Evolutionary conservation across 2,888 invertebrate species (phyloP), one percentile per base, ranked within the genome.

Genomic region (Diploptera punctata): DNA sequence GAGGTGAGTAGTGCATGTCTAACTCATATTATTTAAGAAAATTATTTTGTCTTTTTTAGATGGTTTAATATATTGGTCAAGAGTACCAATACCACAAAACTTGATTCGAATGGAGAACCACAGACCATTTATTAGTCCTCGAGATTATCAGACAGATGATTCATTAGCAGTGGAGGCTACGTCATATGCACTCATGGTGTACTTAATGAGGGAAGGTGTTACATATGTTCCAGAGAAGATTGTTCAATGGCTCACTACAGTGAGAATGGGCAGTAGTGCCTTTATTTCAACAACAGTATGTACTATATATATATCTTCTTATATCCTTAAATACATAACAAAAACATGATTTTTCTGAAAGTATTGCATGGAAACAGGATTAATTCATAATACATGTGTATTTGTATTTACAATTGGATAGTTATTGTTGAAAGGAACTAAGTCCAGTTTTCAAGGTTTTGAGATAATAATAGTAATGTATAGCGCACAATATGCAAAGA

Each of bases 151-250:
- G 67, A 80, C 79, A 71, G 80, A 81, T 74, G 87, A 87, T 76
- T 84, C 84, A 0, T 80, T 84, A 47, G 86, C 85, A 1, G 84
- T 87, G 0, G 86, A 87, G 78, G 82, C 86, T 0, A 86, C 87
- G 0, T 81, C 86, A 0, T 87, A 87, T 77, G 87, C 86, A 3
- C 79, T 88, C 13, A 79, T 87, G 19, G 82, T 84, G 0, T 84
- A 86, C 76, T 77, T 83, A 18, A 78, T 79, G 1, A 77, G 81
- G 26, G 83, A 83, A 65, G 83, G 83, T 3, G 77, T 84, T 19
- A 80, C 81, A 4, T 75, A 80, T 16, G 76, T 80, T 13, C 79
- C 82, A 38, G 84, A 84, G 68, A 79, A 79, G 68, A 82, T 83
- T 47, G 83, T 84, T 5, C 78, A 80, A 26, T 84, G 84, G 83